Conservation (phyloP, 2,888 invertebrate species). For the Drosophila pegasa region DNA sequence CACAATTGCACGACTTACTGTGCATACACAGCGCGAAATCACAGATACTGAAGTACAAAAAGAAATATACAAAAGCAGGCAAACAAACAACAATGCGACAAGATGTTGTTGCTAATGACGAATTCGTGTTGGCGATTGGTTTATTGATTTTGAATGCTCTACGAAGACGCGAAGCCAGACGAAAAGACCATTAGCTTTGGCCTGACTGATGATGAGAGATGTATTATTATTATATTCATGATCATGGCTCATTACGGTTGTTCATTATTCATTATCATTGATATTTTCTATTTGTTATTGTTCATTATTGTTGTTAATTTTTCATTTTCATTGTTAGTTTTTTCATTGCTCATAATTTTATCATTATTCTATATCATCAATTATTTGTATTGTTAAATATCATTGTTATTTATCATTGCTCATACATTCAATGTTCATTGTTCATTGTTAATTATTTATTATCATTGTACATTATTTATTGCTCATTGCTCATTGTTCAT, state of each 20-base stretch:
- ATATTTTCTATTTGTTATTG: not conserved
- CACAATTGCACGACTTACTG: constrained; percentile 66
- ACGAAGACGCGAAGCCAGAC: not conserved
- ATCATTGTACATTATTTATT: not conserved
- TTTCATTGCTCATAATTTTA: too few species aligned
- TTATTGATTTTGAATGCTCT: constrained; percentile 31
- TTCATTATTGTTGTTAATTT: not conserved
- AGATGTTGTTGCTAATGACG: constrained; percentile 67
- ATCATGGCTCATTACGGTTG: not conserved
- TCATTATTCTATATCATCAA: too few species aligned
- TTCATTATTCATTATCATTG: not conserved
- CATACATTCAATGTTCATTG: not conserved
- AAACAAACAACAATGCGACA: constrained; percentile 18
- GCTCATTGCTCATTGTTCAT: not conserved
- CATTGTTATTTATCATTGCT: too few species aligned
- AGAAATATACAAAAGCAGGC: constrained; percentile 11
- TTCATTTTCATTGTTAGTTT: not conserved
- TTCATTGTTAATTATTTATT: not conserved
- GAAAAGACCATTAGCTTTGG: not conserved
- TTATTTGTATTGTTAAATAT: too few species aligned
- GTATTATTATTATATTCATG: not conserved
- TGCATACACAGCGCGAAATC: constrained; percentile 28
- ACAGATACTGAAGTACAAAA: constrained; percentile 2
- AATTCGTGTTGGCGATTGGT: constrained; percentile 56
- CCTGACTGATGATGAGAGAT: not conserved